Evolutionary conservation across 1,140 invertebrate species (phyloP).

Genomic region (Monomorium pharaonis): DNA sequence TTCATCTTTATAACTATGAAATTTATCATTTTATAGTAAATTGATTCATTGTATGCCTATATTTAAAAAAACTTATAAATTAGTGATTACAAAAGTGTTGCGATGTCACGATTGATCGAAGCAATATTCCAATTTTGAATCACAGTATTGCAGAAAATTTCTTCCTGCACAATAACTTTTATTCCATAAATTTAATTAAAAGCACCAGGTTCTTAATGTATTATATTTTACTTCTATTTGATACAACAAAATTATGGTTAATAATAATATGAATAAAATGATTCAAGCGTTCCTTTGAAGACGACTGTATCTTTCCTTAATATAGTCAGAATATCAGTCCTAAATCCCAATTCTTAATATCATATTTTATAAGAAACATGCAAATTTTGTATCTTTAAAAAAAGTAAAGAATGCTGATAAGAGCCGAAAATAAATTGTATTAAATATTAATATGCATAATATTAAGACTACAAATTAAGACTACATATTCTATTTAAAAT

Average conservation of each 20-base stretch:
- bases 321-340: too few relatives aligned
- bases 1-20: constrained; percentile 7
- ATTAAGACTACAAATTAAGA: too few relatives aligned
- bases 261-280: constrained; percentile 12
- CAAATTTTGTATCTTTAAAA: too few relatives aligned
- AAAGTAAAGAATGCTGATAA: too few relatives aligned
- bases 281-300: background rate
- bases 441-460: too few relatives aligned
- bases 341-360: background rate
- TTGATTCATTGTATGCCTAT: background rate
- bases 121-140: background rate
- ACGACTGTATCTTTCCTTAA: background rate
- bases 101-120: background rate
- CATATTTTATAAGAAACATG: background rate
- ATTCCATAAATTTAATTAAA: constrained; percentile 21
- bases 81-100: background rate
- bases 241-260: constrained; percentile 4
- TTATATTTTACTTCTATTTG: constrained; percentile 26
- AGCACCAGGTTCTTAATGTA: background rate
- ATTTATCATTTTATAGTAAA: background rate
- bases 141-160: background rate
- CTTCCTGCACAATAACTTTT: background rate
- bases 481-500: too few relatives aligned
- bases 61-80: background rate
- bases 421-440: too few relatives aligned